Conservation (phyloP, 2,797 vertebrate genomes). For the Ibycter americanus region DNA sequence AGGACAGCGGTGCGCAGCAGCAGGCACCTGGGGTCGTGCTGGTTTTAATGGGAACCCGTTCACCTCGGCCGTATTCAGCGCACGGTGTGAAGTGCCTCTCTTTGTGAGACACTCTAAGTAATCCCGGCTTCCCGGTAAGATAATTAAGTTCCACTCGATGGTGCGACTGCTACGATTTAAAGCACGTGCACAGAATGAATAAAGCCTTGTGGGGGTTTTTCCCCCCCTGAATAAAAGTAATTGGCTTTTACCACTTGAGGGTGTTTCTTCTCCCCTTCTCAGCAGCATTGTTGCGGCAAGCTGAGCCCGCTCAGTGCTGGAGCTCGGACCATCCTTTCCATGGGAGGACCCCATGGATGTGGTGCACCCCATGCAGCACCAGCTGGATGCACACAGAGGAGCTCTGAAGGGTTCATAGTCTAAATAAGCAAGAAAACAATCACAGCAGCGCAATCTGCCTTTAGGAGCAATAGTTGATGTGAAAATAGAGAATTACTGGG, state of each 20-base stretch:
- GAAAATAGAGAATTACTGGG: neutral
- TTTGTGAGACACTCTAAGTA: neutral
- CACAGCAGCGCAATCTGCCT: neutral
- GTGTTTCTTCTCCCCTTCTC: neutral
- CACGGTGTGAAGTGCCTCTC: neutral
- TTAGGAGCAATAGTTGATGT: neutral
- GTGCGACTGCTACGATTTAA: neutral
- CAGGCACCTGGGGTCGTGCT: neutral
- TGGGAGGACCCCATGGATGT: accelerated
- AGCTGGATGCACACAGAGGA: neutral
- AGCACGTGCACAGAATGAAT: neutral
- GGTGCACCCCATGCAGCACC: neutral
- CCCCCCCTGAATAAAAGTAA: neutral
- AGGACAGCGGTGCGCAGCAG: neutral
- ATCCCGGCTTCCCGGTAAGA: neutral
- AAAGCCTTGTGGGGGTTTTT: neutral
- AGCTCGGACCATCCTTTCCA: neutral
- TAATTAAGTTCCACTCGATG: neutral
- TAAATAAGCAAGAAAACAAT: neutral
- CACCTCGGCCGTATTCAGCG: neutral
- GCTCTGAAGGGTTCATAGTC: neutral
- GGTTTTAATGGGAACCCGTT: neutral
- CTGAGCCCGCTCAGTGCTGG: accelerated
- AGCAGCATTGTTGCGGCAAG: accelerated
- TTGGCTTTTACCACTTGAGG: neutral